Conservation (phyloP, 2,888 invertebrate genomes). For the Trachelus iudaicus region DNA sequence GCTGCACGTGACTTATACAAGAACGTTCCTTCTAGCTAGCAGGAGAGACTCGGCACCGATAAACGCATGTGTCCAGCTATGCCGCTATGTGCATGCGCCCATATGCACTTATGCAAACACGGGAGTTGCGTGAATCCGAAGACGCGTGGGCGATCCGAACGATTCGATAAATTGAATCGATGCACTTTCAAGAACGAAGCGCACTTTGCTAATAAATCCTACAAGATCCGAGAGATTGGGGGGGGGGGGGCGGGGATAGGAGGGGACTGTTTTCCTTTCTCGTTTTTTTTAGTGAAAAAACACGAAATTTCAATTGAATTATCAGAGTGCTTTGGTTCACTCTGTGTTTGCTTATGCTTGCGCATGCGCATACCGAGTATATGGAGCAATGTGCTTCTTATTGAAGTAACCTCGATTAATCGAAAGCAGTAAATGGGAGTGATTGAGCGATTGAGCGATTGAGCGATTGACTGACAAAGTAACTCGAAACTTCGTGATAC, state of each 20-base stretch:
- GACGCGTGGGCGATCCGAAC: not conserved
- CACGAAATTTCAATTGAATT: not conserved
- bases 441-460: not conserved
- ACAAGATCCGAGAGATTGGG: no score
- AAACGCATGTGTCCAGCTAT: not conserved
- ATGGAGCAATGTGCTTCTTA: not conserved
- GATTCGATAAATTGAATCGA: not conserved
- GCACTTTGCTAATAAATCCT: not conserved
- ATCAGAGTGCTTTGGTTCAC: not conserved
- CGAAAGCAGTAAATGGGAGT: not conserved
- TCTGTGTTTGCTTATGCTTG: not conserved
- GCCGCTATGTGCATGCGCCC: not conserved
- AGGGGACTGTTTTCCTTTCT: not conserved
- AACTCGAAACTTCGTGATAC: not conserved
- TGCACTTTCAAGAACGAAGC: not conserved
- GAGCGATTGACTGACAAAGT: not conserved
- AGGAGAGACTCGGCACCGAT: not conserved
- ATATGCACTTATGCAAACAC: not conserved
- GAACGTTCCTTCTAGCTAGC: not conserved
- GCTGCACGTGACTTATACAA: slow-evolving; percentile 2
- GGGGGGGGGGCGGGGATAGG: no score
- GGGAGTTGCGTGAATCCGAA: not conserved
- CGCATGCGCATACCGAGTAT: not conserved
- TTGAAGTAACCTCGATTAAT: not conserved
- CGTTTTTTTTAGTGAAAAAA: not conserved